Evolutionary conservation across 2,113 vertebrate species (phyloP), one percentile per base, ranked within the genome.

Genomic region (Beaufortia kweichowensis): DNA sequence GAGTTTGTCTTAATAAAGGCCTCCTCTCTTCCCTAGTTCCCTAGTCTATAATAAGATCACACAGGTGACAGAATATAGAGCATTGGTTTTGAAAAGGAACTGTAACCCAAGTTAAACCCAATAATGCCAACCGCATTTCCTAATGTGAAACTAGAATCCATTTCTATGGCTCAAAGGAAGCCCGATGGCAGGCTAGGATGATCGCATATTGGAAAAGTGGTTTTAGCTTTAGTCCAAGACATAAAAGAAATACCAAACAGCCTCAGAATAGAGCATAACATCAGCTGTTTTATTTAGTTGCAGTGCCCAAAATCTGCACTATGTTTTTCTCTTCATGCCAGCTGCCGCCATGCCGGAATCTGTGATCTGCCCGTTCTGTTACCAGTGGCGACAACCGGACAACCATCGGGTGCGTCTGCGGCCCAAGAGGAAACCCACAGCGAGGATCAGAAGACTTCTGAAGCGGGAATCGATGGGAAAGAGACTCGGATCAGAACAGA

Each of bases 351-450:
- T 1, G 29, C 78, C 59, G 26, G 84, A 86, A 46, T 81, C 86
- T 76, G 70, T 82, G 35, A 3, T 91, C 17, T 99, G 97, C 84
- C 85, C 88, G 0, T 86, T 91, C 89, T 99, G 97, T 86, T 94
- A 90, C 86, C 94, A 98, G 89, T 93, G 94, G 85, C 87, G 93
- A 55, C 81, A 86, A 79, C 91, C 93, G 15, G 92, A 88, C 81
- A 93, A 93, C 77, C 85, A 87, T 78, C 86, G 89, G 1, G 88
- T 98, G 1, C 92, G 95, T 12, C 86, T 98, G 65, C 90, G 89
- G 70, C 93, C 96, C 6, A 98, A 96, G 87, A 84, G 81, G 68
- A 93, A 83, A 46, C 69, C 93, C 17, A 92, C 94, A 3, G 86
- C 87, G 0, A 86, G 80, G 77, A 87, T 95, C 85, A 89, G 92